Base-by-base conservation (phyloP, 2,888 invertebrate species). In the Penaeus monodon region DNA sequence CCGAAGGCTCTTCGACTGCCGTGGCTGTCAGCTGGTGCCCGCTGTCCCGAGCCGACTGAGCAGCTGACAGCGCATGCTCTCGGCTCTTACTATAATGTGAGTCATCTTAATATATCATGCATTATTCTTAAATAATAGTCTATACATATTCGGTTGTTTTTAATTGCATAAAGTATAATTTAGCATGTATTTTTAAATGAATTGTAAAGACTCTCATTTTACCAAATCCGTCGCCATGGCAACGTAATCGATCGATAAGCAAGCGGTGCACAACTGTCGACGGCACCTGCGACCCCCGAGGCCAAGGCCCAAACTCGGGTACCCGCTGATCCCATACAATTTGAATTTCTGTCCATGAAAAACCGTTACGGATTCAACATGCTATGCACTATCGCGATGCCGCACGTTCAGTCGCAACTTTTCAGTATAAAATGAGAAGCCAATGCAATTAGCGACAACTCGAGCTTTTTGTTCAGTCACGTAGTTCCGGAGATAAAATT, bases 1-100 rank as follows among this genome's bases (percentile, higher is more conserved):
- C 88, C 88, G 20, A 80, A 77, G 82, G 78, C n/a, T 38, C 22
- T 68, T 78, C n/a, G 49, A 29, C 17, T 70, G 68, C 73, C 77
- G 64, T 76, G 49, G 83, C 44, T 70, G 88, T 81, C 84, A 85
- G 87, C 80, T 84, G 88, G 84, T 85, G 88, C 88, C 88, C 88
- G 79, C 88, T 85, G 63, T 70, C 78, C 33, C 38, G 29, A 57
- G 68, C 66, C 63, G 33, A 79, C 22, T 68, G 78, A 78, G 57
- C 66, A 64, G 70, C 17, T 70, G 4, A 57, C 57, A 77, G 84
- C 84, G 84, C 84, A 49, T 33, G 68, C 84, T 84, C 78, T 22
- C n/a, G 6, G 29, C 17, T 6, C 77, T 70, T 74, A 27, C 33
- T 74, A 33, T 44, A 20, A 12, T 27, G 10, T 77, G 49, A 77